A percentile compares a stretch with the other conserved stretches of the same genome.
Evolutionary conservation across 2,797 vertebrate species (phyloP).

Genomic region (Poeciliopsis turneri): DNA sequence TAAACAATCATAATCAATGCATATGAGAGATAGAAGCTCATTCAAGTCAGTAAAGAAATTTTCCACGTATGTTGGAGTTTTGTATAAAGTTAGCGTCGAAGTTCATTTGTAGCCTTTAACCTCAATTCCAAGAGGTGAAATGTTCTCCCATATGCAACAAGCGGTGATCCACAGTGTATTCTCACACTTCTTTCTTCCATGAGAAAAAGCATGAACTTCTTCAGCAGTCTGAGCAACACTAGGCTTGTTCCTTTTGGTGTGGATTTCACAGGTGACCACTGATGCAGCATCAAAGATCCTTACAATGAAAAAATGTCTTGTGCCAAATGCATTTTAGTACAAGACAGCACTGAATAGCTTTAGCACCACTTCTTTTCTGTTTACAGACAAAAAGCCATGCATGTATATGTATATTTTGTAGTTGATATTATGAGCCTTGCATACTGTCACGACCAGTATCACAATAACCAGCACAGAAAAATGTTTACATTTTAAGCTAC

Average conservation of each 20-base stretch:
- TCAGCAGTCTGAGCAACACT: not conserved
- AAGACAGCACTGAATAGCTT: not conserved
- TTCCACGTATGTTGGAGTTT: too few relatives aligned
- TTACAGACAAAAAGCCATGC: not conserved
- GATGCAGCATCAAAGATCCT: not conserved
- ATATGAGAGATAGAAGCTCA: too few relatives aligned
- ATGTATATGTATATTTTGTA: not conserved
- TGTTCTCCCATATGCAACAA: not conserved
- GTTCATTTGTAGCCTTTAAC: too few relatives aligned
- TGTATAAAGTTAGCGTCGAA: too few relatives aligned
- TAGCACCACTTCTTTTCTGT: not conserved
- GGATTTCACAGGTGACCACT: not conserved
- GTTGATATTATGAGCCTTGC: too few relatives aligned
- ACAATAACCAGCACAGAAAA: slow-evolving; percentile 4
- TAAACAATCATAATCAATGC: too few relatives aligned
- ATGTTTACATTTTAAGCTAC: not conserved
- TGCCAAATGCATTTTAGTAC: not conserved
- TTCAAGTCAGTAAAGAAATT: too few relatives aligned
- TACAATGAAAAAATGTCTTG: not conserved
- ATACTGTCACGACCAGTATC: not conserved
- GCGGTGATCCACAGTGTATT: not conserved
- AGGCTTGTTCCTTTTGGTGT: not conserved
- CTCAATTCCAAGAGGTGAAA: too few relatives aligned
- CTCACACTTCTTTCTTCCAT: not conserved
- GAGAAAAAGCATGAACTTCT: not conserved